Conservation (phyloP, 2,888 invertebrate genomes). For the Habrosyne pyritoides region DNA sequence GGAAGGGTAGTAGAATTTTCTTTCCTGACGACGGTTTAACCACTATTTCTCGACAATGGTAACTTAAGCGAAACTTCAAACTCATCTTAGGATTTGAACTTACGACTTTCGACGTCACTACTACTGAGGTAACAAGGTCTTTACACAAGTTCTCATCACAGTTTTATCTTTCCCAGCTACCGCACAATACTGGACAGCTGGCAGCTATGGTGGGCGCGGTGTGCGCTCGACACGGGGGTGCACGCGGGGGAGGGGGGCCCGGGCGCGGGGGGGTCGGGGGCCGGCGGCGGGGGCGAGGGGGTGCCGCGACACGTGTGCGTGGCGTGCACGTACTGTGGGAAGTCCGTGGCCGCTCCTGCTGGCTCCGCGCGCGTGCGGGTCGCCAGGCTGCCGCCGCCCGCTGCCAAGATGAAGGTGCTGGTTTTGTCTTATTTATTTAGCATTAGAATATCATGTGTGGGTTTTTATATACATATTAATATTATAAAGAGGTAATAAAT, state of each 20-base stretch:
- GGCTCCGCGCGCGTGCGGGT: slow-evolving; percentile 85
- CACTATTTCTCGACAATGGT: too few species aligned
- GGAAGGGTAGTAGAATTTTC: too few species aligned
- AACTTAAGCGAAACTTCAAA: too few species aligned
- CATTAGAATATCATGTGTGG: too few species aligned
- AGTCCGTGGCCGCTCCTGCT: slow-evolving; percentile 93
- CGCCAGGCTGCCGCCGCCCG: slow-evolving; percentile 85
- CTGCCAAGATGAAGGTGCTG: slow-evolving; percentile 89
- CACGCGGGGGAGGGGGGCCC: slow-evolving; percentile 82
- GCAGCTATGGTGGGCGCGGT: slow-evolving; percentile 95
- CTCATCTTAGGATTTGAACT: too few species aligned
- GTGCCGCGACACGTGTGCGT: slow-evolving; percentile 77
- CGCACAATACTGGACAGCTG: slow-evolving; percentile 93
- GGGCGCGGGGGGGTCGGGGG: slow-evolving; percentile 85
- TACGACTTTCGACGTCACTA: too few species aligned
- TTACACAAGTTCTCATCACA: not conserved
- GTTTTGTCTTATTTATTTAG: too few species aligned
- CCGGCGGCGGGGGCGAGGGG: slow-evolving; percentile 35
- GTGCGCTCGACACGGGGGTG: slow-evolving; percentile 93
- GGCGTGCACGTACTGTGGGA: slow-evolving; percentile 97
- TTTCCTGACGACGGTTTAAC: too few species aligned
- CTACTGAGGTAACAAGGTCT: too few species aligned
- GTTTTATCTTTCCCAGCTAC: slow-evolving; percentile 83
- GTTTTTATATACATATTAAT: too few species aligned
- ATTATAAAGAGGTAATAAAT: too few species aligned